A percentile compares a stretch with the other conserved stretches of the same genome.
phyloP scores from a whole-genome alignment of 2,113 vertebrate genomes.

The Erythrolamprus reginae region DNA sequence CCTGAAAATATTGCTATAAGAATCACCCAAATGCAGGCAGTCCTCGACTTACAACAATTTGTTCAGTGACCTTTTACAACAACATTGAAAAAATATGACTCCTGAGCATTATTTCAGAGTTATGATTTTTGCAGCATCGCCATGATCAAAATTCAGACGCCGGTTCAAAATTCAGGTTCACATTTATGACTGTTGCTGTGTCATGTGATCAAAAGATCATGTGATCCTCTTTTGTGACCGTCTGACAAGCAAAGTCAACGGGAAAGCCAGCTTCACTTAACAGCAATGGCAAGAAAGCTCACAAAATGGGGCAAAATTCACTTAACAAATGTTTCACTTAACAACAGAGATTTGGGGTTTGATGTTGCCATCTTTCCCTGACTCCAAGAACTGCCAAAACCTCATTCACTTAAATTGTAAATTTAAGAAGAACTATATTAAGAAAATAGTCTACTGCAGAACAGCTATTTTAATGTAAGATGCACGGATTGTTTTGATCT shows the following conservation, averaged over 20 bases:
- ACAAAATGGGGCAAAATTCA: not conserved
- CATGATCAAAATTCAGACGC: not conserved
- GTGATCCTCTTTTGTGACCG: not conserved
- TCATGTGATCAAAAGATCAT: not conserved
- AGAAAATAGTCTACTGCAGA: not conserved
- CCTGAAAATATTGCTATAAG: not conserved
- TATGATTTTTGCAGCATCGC: too few species aligned
- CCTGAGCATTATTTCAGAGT: too few species aligned
- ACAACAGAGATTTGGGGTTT: not conserved
- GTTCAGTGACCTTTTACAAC: too few species aligned
- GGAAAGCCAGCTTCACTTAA: not conserved
- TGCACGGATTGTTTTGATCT: not conserved
- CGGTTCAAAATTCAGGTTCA: too few species aligned
- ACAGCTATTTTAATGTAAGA: not conserved
- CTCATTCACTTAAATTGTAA: not conserved
- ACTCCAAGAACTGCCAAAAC: not conserved
- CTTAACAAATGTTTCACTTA: not conserved
- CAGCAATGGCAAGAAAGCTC: not conserved
- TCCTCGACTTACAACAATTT: not conserved
- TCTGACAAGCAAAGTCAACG: not conserved
- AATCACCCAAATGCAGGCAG: not conserved
- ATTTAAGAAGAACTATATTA: not conserved
- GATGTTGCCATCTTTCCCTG: not conserved
- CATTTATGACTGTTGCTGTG: not conserved
- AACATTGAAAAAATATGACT: not conserved